Evolutionary conservation across 2,113 vertebrate species (phyloP), one percentile per base, ranked within the genome.

Genomic region (Cyrtonyx montezumae): DNA sequence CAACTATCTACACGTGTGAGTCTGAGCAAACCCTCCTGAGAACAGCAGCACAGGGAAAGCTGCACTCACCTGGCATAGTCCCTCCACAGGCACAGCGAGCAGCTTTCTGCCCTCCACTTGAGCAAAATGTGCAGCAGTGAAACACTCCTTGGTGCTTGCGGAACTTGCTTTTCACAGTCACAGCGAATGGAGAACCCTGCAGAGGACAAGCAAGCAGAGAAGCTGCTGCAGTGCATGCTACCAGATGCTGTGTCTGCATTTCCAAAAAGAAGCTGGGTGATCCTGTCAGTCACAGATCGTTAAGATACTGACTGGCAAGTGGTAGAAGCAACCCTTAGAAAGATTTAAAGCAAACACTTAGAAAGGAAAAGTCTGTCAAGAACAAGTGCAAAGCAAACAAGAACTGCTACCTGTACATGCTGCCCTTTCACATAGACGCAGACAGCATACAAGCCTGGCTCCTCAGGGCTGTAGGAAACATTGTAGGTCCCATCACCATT

Each of bases 61-160:
- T 63, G 59, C 80, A 73, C 97, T 69, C 82, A 99, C 99, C 99
- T 96, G 99, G 98, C 99, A 99, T 99, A 79, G 98, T 98, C 19
- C 99, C 99, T 4, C 98, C 95, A 75, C 99, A 99, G 71, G 98
- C 98, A 73, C 99, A 99, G 71, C 96, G 98, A 48, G 98, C 98
- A 4, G 98, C 97, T 83, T 99, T 99, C 95, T 98, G 97, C 13
- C 99, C 99, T 58, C 98, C 98, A 0, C 99, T 99, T 75, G 99
- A 99, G 95, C 99, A 99, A 98, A 99, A 99, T 0, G 98, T 98
- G 95, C 99, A 99, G 97, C 99, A 99, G 96, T 99, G 99, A 87
- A 99, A 99, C 11, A 98, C 96, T 0, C 99, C 99, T 1, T 28
- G 58, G 95, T 99, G 99, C 28, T 91, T 93, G 12, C 95, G 96